These are phyloP conservation scores for Sphenopsis melanotis DNA, from an alignment of 2,797 vertebrate species.

Conservation along the genomic window DNA sequence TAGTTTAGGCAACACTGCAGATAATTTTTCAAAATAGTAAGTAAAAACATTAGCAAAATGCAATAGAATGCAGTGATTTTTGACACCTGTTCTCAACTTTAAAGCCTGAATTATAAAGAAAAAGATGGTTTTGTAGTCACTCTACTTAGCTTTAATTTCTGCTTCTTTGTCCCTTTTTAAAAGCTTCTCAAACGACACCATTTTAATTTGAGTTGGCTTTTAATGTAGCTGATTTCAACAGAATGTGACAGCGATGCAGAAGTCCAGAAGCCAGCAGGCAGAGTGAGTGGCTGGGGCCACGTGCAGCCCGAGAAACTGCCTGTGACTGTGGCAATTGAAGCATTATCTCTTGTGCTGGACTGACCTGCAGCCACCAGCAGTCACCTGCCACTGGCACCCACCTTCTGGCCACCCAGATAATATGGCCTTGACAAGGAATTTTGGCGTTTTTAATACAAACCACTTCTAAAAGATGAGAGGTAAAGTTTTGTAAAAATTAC, in stretches of 20 bases:
- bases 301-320: not conserved
- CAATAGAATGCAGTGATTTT: not conserved
- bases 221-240: not conserved
- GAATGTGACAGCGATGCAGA: not conserved
- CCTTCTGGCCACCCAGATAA: not conserved
- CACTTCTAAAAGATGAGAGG: not conserved
- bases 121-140: not conserved
- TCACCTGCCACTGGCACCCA: rapidly evolving
- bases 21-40: not conserved
- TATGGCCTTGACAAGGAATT: not conserved
- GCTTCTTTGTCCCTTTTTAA: not conserved
- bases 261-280: not conserved
- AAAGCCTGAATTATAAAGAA: not conserved
- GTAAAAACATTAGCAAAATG: not conserved
- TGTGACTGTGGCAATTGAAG: rapidly evolving
- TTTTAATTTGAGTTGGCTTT: not conserved
- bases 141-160: not conserved
- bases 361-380: not conserved
- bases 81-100: not conserved
- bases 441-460: not conserved
- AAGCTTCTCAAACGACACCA: not conserved
- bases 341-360: rapidly evolving
- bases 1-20: not conserved
- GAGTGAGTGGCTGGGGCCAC: rapidly evolving
- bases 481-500: not conserved